Percentiles rank a stretch among this genome's conserved stretches.
Conservation (phyloP, 2,113 vertebrate genomes). For the Paralichthys olivaceus region DNA sequence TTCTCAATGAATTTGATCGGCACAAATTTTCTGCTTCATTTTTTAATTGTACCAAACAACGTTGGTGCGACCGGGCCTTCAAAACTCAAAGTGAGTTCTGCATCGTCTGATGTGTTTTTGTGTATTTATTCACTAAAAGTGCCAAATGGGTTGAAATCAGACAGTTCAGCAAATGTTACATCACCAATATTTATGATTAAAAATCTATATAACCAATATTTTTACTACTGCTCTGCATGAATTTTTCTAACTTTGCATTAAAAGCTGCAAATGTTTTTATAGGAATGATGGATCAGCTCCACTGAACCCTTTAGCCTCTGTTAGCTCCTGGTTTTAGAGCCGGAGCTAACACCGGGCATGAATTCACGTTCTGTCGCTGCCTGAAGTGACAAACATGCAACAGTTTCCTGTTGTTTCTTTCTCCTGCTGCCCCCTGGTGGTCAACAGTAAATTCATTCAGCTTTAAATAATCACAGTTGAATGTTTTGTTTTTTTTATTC, state of each 20-base stretch:
- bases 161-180: slow-evolving; percentile 21
- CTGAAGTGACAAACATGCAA: too few species aligned
- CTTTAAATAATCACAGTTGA: slow-evolving; percentile 28
- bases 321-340: too few species aligned
- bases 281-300: neutral
- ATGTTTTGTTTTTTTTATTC: neutral
- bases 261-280: slow-evolving; percentile 39
- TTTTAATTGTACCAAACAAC: too few species aligned
- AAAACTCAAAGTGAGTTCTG: neutral
- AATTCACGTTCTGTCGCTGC: too few species aligned
- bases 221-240: too few species aligned
- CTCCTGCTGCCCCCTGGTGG: slow-evolving; percentile 42
- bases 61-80: too few species aligned
- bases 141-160: slow-evolving; percentile 40
- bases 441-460: slow-evolving; percentile 7
- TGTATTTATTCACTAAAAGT: slow-evolving; percentile 47
- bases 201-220: slow-evolving; percentile 7
- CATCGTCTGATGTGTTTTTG: slow-evolving; percentile 8
- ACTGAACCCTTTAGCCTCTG: neutral
- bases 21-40: too few species aligned
- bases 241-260: slow-evolving; percentile 17
- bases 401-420: neutral
- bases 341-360: too few species aligned
- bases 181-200: neutral
- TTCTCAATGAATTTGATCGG: too few species aligned